phyloP scores from a whole-genome alignment of 2,888 invertebrate species.

The Incurvaria masculella region DNA sequence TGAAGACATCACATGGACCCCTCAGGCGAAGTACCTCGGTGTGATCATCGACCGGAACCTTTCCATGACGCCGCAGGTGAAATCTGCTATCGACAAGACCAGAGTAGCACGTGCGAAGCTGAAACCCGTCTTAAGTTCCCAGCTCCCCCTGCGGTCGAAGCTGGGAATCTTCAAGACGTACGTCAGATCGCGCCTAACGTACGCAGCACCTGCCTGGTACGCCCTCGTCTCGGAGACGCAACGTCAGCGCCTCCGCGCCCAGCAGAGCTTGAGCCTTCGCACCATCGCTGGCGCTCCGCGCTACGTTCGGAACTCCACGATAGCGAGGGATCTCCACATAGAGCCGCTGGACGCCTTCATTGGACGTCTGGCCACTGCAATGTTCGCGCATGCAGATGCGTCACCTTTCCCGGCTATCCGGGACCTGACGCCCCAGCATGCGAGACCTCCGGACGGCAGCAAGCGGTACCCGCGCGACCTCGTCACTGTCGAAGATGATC shows the following conservation, averaged over 20 bases:
- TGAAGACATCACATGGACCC: conserved; percentile 1
- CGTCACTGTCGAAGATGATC: too few species aligned
- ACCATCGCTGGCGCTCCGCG: conserved; percentile 1
- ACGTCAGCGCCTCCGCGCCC: background rate
- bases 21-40: conserved; percentile 4
- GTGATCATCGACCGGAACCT: conserved; percentile 1
- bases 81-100: background rate
- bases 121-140: background rate
- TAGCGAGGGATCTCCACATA: background rate
- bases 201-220: background rate
- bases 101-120: background rate
- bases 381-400: too few species aligned
- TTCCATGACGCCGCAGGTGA: background rate
- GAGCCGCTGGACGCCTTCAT: background rate
- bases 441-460: too few species aligned
- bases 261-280: background rate
- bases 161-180: background rate
- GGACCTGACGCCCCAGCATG: too few species aligned
- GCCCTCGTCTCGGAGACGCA: background rate
- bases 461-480: too few species aligned
- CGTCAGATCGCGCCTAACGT: background rate
- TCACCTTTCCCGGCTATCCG: too few species aligned
- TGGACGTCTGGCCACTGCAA: background rate
- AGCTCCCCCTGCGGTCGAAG: background rate
- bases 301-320: conserved; percentile 1